These are phyloP conservation scores for Sebastes baramenuke DNA, from an alignment of 2,797 vertebrate species.

Conservation along the genomic window DNA sequence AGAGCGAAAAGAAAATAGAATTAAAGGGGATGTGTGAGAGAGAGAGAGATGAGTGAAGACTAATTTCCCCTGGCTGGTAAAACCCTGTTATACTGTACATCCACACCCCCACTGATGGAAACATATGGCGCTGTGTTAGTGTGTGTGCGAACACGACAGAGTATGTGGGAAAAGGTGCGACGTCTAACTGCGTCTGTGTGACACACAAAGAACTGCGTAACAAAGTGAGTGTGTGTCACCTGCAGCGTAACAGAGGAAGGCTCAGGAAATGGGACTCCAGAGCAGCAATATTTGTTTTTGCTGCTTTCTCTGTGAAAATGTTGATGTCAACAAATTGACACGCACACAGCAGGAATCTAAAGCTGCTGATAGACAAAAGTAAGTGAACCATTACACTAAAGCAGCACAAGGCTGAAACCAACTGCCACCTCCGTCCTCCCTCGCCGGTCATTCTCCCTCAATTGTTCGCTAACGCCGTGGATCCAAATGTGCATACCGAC, in stretches of 20 bases:
- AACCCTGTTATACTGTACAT: conserved; percentile 25
- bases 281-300: conserved; percentile 30
- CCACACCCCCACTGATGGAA: conserved; percentile 23
- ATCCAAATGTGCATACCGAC: background rate
- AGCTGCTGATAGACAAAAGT: conserved; percentile 4
- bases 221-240: background rate
- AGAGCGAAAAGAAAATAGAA: background rate
- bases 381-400: background rate
- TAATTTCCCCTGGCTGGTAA: conserved; percentile 25
- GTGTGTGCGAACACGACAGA: background rate
- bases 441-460: background rate
- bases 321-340: conserved; percentile 16
- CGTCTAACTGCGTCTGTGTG: conserved; percentile 4
- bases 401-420: background rate
- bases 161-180: conserved; percentile 15
- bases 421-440: background rate
- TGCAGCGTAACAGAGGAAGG: background rate
- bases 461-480: background rate
- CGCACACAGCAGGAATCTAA: background rate
- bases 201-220: background rate
- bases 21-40: background rate
- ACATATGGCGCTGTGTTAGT: conserved; percentile 9
- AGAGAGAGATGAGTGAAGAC: background rate
- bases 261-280: background rate
- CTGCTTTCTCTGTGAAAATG: conserved; percentile 3